Evolutionary conservation across 2,797 vertebrate genomes (phyloP).

Genomic region (Anisognathus igniventris): DNA sequence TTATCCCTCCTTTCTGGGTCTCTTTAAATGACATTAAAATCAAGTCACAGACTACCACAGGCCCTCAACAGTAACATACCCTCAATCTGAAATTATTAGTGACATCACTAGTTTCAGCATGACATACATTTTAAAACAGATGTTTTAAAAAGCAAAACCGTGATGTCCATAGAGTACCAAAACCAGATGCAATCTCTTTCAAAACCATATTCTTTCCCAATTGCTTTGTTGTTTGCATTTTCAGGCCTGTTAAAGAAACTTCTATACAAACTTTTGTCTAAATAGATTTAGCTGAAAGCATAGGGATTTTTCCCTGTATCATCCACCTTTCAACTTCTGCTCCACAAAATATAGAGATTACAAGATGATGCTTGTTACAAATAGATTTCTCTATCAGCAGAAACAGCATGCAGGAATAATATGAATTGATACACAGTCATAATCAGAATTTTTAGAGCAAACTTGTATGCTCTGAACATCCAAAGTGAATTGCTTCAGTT

Average conservation of each 20-base stretch:
- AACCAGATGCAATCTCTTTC: neutral
- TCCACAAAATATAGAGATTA: neutral
- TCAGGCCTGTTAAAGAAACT: neutral
- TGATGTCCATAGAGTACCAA: neutral
- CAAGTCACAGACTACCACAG: neutral
- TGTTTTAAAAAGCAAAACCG: neutral
- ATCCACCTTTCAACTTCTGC: neutral
- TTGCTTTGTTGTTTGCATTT: neutral
- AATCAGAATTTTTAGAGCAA: neutral
- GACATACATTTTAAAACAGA: neutral
- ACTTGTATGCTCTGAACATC: neutral
- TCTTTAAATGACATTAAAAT: neutral
- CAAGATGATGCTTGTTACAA: neutral
- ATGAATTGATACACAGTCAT: fast-evolving
- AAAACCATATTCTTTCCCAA: neutral
- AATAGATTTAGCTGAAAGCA: neutral
- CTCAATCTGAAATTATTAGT: neutral
- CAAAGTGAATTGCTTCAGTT: neutral
- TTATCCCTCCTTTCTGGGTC: neutral
- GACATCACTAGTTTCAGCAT: neutral
- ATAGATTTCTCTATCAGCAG: neutral
- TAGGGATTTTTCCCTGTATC: fast-evolving
- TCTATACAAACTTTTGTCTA: neutral
- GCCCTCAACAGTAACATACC: neutral
- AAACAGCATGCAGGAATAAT: neutral